Percentiles rank a stretch among this genome's conserved stretches.
These are phyloP conservation scores for Cinclus cinclus DNA, from an alignment of 2,113 vertebrate genomes.

Conservation along the genomic window DNA sequence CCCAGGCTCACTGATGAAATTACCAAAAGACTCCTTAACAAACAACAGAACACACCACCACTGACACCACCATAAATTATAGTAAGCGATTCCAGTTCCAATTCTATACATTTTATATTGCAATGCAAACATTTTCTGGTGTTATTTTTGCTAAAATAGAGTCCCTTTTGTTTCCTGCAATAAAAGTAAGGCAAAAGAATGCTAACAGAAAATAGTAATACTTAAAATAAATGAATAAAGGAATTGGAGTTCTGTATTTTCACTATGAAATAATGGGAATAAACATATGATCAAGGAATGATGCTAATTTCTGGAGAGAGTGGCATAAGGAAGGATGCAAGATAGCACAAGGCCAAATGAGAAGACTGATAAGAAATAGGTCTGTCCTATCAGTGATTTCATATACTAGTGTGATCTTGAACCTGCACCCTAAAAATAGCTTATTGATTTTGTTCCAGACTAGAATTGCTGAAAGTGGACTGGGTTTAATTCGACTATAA, in stretches of 20 bases:
- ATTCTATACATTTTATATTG: not conserved
- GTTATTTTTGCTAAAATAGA: not conserved
- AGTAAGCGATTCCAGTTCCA: rapidly evolving
- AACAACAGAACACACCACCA: rapidly evolving
- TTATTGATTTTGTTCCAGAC: not conserved
- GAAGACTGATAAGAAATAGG: not conserved
- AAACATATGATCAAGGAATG: not conserved
- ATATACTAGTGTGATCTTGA: not conserved
- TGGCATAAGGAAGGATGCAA: not conserved
- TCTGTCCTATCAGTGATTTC: not conserved
- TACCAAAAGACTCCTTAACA: not conserved
- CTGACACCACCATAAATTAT: rapidly evolving
- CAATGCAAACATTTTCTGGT: not conserved
- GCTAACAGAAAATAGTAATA: not conserved
- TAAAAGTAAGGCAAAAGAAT: not conserved
- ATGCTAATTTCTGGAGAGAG: not conserved
- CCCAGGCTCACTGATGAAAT: not conserved
- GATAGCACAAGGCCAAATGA: not conserved
- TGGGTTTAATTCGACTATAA: not conserved
- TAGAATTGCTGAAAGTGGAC: not conserved
- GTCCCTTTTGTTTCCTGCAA: not conserved
- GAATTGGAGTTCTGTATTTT: not conserved
- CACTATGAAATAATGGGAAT: not conserved
- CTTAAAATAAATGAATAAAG: not conserved
- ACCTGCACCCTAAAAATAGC: not conserved